Evolutionary conservation across 2,888 invertebrate species (phyloP).

Genomic region (Eupithecia vulgata): DNA sequence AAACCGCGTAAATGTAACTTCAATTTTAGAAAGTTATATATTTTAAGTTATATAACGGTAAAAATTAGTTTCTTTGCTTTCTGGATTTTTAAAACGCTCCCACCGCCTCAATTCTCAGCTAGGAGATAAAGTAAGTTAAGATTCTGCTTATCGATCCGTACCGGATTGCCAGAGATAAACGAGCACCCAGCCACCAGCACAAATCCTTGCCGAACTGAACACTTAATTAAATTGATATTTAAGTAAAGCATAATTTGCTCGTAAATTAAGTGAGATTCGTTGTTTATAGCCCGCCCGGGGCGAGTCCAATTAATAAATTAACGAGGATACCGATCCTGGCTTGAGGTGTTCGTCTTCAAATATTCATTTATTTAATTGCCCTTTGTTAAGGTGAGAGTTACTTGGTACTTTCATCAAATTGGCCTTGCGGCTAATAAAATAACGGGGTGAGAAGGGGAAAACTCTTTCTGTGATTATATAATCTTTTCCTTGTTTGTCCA

Average conservation of each 20-base stretch:
- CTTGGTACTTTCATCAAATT: slow-evolving; percentile 9
- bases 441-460: neutral
- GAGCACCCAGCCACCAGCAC: slow-evolving; percentile 55
- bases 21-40: too few species aligned
- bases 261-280: slow-evolving; percentile 83
- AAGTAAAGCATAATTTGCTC: slow-evolving; percentile 83
- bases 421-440: neutral
- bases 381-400: slow-evolving; percentile 39
- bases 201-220: slow-evolving; percentile 73
- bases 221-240: slow-evolving; percentile 85
- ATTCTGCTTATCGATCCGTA: slow-evolving; percentile 26
- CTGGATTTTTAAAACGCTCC: neutral
- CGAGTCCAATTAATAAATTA: slow-evolving; percentile 83
- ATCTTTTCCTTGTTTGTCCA: neutral
- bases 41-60: too few species aligned
- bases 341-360: slow-evolving; percentile 74
- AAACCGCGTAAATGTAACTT: neutral
- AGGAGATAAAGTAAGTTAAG: neutral
- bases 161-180: slow-evolving; percentile 73
- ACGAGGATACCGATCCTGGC: slow-evolving; percentile 61
- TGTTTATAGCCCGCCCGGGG: slow-evolving; percentile 78
- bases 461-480: neutral
- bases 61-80: too few species aligned
- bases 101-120: neutral
- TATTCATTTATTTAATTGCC: slow-evolving; percentile 79